These are phyloP conservation scores for Rhinella marina DNA, from an alignment of 2,797 vertebrate species.

Conservation along the genomic window DNA sequence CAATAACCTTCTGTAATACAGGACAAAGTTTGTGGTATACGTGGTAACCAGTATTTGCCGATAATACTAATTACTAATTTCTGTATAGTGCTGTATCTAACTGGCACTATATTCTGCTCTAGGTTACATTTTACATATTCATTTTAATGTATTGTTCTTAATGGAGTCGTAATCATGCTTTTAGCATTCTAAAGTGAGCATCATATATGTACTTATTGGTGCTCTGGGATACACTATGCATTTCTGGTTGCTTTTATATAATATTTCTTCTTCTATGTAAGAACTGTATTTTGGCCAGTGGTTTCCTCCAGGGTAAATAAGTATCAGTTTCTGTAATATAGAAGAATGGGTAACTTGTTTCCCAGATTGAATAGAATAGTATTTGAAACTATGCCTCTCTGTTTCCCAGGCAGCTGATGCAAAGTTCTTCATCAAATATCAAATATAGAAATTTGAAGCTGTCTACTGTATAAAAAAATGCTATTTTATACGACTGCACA, in stretches of 20 bases:
- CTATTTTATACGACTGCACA: neutral
- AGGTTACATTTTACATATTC: neutral
- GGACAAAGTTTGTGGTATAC: too few relatives aligned
- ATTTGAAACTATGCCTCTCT: conserved; percentile 50
- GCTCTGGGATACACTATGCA: conserved; percentile 3
- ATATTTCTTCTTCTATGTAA: conserved; percentile 55
- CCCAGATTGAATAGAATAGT: conserved; percentile 52
- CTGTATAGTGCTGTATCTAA: neutral
- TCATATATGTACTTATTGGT: neutral
- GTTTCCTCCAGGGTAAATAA: conserved; percentile 57
- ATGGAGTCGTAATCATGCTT: neutral
- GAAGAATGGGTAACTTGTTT: conserved; percentile 60
- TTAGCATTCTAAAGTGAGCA: neutral
- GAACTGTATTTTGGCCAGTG: conserved; percentile 56
- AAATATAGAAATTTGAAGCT: conserved; percentile 11
- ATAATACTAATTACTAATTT: neutral
- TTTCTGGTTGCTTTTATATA: conserved; percentile 28
- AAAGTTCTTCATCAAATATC: conserved; percentile 53
- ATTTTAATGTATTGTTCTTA: neutral
- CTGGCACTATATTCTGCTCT: neutral
- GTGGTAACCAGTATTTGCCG: too few relatives aligned
- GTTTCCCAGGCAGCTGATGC: conserved; percentile 43
- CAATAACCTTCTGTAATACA: too few relatives aligned
- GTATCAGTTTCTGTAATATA: conserved; percentile 52
- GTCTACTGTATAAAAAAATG: neutral